These are phyloP conservation scores for Stenopsyche tienmushanensis DNA, from an alignment of 1,140 invertebrate species.

Conservation along the genomic window DNA sequence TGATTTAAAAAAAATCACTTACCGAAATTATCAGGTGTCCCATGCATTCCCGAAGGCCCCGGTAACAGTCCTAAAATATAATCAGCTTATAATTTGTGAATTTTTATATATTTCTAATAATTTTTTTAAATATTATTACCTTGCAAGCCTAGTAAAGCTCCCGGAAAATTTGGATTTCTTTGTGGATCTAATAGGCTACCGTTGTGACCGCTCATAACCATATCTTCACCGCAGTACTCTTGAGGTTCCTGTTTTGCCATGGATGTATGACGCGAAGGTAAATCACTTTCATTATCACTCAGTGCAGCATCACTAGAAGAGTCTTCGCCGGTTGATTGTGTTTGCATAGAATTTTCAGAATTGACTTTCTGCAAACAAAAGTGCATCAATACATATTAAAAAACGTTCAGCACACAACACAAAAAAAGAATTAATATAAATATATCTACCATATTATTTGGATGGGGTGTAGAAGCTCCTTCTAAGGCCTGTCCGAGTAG, in stretches of 20 bases:
- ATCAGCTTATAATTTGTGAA: neutral
- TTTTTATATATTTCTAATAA: conserved; percentile 24
- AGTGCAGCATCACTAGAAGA: conserved; percentile 66
- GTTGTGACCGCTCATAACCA: conserved; percentile 66
- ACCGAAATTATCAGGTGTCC: conserved; percentile 76
- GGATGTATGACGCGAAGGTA: conserved; percentile 46
- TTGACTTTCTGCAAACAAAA: conserved; percentile 38
- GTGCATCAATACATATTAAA: neutral
- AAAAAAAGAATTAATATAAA: neutral
- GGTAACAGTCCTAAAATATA: conserved; percentile 67
- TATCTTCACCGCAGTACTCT: conserved; percentile 65
- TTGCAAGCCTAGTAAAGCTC: conserved; percentile 70
- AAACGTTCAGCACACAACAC: conserved; percentile 10
- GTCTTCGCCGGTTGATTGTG: conserved; percentile 77
- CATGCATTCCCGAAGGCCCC: conserved; percentile 79
- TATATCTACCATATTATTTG: conserved; percentile 50
- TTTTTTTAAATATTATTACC: conserved; percentile 49
- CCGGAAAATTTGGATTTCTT: conserved; percentile 67
- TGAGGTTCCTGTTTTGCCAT: conserved; percentile 61
- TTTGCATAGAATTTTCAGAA: conserved; percentile 52
- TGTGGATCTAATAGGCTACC: conserved; percentile 67
- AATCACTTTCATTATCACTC: conserved; percentile 63
- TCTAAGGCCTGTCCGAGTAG: conserved; percentile 74
- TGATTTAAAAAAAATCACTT: conserved; percentile 53
- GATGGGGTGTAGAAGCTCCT: conserved; percentile 54